Percentiles rank a stretch among this genome's conserved stretches.
Conservation (phyloP, 2,888 invertebrate genomes). For the Plebejus argus region DNA sequence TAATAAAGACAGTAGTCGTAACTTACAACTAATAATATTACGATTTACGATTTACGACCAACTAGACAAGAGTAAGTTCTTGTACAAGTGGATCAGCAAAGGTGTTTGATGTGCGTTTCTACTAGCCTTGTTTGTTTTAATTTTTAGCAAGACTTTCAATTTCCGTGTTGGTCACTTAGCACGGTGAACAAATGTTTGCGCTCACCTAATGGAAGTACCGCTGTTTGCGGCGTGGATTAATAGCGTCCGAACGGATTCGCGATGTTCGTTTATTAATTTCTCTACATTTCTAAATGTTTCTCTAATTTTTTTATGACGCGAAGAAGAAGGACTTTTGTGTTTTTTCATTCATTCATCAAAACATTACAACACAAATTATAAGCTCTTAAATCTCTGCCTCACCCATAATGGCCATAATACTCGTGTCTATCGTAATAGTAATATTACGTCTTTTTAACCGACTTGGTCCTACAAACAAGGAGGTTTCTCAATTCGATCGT, state of each 20-base stretch:
- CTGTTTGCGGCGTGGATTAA: conserved; percentile 14
- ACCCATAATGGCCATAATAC: too few species aligned
- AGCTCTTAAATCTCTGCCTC: too few species aligned
- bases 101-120: background rate
- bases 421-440: too few species aligned
- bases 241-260: background rate
- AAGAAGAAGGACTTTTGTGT: background rate
- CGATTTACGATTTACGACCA: too few species aligned
- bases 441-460: too few species aligned
- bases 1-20: too few species aligned
- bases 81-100: background rate
- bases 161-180: conserved; percentile 15
- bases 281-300: background rate
- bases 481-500: too few species aligned
- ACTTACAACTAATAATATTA: too few species aligned
- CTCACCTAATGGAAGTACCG: conserved; percentile 23
- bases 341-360: background rate
- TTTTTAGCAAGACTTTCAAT: background rate
- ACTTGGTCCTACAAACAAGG: too few species aligned
- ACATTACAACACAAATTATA: background rate
- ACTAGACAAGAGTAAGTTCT: background rate
- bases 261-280: background rate
- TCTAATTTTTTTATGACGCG: background rate
- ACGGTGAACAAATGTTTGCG: conserved; percentile 7
- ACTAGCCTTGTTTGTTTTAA: background rate